Evolutionary conservation across 2,113 vertebrate genomes (phyloP), one percentile per base, ranked within the genome.

Genomic region (Corvus cornix): DNA sequence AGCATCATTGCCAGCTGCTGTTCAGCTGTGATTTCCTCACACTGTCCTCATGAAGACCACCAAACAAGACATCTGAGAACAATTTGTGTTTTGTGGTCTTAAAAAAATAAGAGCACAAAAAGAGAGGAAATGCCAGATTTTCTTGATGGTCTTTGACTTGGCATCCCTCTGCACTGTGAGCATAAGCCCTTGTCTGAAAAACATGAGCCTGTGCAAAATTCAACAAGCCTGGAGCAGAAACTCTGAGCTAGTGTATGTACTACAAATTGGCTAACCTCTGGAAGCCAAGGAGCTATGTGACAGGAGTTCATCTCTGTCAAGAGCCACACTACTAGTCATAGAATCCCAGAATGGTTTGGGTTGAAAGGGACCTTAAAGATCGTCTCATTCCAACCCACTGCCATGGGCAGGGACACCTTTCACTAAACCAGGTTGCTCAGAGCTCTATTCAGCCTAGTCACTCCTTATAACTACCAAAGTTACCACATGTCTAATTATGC

Each of bases 41-140:
- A 33, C 62, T 72, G 56, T 77, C 55, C 52, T 89, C 30, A 58
- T 19, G 23, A 89, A 78, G 46, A 78, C 84, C 80, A 90, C 48
- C 58, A 89, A 88, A 82, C 73, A 90, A 89, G 93, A 78, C 58
- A 89, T 79, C 62, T 90, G 92, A 94, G 72, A 96, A 87, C 56
- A 93, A 73, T 76, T 83, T 81, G 19, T 86, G 41, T 77, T 86
- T 72, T 92, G 77, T 59, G 48, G 53, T 60, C 37, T 72, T 63
- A 26, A 70, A 35, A 66, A 59, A 73, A 33, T 28, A 17, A 20
- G 10, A 9, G 8, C 23, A 82, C 19, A 72, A 53, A 62, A 60
- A 79, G 39, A 82, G 43, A 84, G 75, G 78, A 84, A 93, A 82
- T 74, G 19, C 35, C 80, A 59, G 63, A 60, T 60, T 90, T 87